A percentile compares a stretch with the other conserved stretches of the same genome.
Conservation (phyloP, 2,888 invertebrate genomes). For the Pocota personata region DNA sequence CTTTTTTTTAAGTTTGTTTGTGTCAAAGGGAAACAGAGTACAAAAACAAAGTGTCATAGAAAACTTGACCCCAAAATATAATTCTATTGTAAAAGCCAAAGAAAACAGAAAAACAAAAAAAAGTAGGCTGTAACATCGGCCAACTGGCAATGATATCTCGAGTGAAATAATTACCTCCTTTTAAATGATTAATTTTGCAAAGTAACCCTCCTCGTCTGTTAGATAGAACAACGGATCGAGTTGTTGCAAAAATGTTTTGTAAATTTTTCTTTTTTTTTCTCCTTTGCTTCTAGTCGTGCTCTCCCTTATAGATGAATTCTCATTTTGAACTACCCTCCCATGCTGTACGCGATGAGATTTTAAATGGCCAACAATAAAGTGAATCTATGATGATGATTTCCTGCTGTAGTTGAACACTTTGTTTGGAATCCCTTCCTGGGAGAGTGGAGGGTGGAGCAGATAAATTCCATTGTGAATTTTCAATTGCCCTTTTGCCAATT, state of each 20-base stretch:
- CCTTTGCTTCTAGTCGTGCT: too few species aligned
- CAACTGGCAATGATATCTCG: constrained; percentile 38
- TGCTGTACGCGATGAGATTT: constrained; percentile 36
- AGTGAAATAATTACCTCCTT: constrained; percentile 47
- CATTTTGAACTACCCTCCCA: constrained; percentile 42
- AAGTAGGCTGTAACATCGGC: constrained; percentile 9
- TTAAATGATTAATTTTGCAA: constrained; percentile 50
- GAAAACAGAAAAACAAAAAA: not conserved
- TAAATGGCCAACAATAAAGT: constrained; percentile 50
- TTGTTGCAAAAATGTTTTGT: constrained; percentile 43
- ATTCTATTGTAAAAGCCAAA: not conserved
- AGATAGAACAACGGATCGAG: constrained; percentile 9
- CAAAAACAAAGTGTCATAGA: not conserved
- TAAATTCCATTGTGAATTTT: constrained; percentile 28
- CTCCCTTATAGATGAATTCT: constrained; percentile 36
- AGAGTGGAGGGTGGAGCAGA: not conserved
- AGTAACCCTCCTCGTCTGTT: constrained; percentile 39
- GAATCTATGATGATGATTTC: constrained; percentile 55
- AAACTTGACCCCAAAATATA: not conserved
- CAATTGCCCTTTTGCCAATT: constrained; percentile 26
- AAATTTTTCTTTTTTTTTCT: constrained; percentile 1
- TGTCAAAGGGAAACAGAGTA: not conserved
- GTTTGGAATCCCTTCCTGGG: not conserved
- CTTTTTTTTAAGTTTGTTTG: not conserved
- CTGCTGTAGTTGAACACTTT: constrained; percentile 38